Conservation (phyloP, 2,888 invertebrate species). For the Tupiocoris notatus region DNA sequence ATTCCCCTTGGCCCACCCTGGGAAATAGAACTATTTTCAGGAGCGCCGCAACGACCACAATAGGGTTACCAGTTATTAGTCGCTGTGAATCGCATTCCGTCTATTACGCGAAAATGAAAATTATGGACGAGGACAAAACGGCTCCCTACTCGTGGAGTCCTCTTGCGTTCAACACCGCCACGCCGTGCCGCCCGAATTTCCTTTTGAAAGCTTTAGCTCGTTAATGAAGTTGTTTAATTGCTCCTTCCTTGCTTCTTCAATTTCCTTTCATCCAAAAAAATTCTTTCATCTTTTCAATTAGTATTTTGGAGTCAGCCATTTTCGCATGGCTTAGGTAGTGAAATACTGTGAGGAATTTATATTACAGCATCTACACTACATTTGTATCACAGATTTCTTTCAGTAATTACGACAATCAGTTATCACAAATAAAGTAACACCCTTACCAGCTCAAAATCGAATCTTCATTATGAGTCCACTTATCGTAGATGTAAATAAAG, state of each 20-base stretch:
- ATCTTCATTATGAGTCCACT: too few relatives aligned
- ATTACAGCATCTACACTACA: too few relatives aligned
- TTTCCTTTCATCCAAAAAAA: neutral
- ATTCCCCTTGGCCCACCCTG: conserved; percentile 15
- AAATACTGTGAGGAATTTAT: too few relatives aligned
- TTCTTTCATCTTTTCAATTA: too few relatives aligned
- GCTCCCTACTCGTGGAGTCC: neutral
- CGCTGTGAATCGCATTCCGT: conserved; percentile 41
- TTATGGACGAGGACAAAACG: conserved; percentile 40
- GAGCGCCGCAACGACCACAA: conserved; percentile 40
- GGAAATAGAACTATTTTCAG: conserved; percentile 42
- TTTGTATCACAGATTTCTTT: too few relatives aligned
- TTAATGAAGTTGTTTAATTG: conserved; percentile 34
- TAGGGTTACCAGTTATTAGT: conserved; percentile 43
- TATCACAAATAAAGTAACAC: too few relatives aligned
- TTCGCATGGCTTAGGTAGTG: too few relatives aligned
- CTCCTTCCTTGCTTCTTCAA: conserved; percentile 18
- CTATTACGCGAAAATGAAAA: conserved; percentile 42
- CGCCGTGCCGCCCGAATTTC: conserved; percentile 26
- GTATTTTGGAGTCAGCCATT: too few relatives aligned
- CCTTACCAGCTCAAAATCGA: too few relatives aligned
- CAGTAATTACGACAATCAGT: too few relatives aligned
- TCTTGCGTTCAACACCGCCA: neutral
- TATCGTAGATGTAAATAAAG: too few relatives aligned
- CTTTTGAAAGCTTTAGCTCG: conserved; percentile 38